A percentile compares a stretch with the other conserved stretches of the same genome.
Evolutionary conservation across 2,888 invertebrate species (phyloP).

Genomic region (Punctoribates punctum): DNA sequence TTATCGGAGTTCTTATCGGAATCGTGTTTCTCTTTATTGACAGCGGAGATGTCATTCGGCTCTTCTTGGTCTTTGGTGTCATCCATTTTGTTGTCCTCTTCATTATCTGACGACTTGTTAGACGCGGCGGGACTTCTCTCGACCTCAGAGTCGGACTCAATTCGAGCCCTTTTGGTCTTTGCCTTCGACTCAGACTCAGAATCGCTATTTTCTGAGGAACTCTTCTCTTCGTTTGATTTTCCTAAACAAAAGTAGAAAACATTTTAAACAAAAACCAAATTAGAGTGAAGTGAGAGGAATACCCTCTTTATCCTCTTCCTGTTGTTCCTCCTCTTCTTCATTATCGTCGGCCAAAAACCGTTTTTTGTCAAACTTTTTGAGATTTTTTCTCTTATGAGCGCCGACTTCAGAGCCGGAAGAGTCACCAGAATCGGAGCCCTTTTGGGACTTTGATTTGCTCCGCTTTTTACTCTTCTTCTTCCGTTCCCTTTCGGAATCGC

Average conservation of each 20-base stretch:
- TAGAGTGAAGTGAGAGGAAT: not conserved
- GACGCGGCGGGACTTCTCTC: constrained; percentile 39
- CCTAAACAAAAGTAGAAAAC: not conserved
- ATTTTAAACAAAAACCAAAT: not conserved
- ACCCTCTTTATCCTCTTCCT: constrained; percentile 48
- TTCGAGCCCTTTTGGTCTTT: constrained; percentile 36
- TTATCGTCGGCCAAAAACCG: constrained; percentile 15
- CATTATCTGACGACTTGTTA: not conserved
- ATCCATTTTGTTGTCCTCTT: not conserved
- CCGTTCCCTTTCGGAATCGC: constrained; percentile 19
- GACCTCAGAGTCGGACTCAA: constrained; percentile 41
- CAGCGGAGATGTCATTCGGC: too few species aligned
- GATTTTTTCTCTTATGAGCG: constrained; percentile 52
- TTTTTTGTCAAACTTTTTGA: constrained; percentile 43
- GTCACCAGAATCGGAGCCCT: constrained; percentile 49
- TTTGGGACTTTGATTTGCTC: not conserved
- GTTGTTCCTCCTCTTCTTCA: constrained; percentile 49
- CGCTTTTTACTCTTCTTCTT: constrained; percentile 44
- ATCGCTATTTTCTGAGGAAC: constrained; percentile 38
- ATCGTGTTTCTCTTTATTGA: not conserved
- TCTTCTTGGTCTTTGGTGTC: not conserved
- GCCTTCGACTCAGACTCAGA: constrained; percentile 7
- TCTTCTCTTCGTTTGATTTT: constrained; percentile 38
- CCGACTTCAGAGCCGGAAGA: constrained; percentile 48
- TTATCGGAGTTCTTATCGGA: not conserved